phyloP scores from a whole-genome alignment of 2,888 invertebrate species.

The Geotrupes spiniger region DNA sequence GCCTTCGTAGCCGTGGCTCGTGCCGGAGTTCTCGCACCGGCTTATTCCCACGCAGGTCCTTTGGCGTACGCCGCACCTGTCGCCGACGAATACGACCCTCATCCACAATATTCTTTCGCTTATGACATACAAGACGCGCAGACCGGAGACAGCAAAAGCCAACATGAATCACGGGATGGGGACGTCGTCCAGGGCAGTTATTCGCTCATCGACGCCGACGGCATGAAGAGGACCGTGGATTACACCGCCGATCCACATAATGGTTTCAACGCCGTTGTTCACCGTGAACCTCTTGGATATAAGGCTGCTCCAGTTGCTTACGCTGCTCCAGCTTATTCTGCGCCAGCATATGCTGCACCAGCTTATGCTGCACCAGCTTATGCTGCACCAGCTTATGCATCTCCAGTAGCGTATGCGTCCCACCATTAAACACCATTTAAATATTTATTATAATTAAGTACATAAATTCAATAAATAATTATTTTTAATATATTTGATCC shows the following conservation, averaged over 20 bases:
- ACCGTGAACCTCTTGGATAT: constrained; percentile 53
- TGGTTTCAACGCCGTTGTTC: constrained; percentile 62
- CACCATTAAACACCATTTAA: no score
- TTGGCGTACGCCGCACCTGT: constrained; percentile 33
- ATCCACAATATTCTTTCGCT: constrained; percentile 54
- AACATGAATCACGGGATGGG: constrained; percentile 52
- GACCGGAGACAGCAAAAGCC: constrained; percentile 54
- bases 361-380: no score
- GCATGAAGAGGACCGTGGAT: constrained; percentile 53
- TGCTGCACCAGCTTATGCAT: no score
- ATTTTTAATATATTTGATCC: no score
- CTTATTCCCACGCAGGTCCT: constrained; percentile 29
- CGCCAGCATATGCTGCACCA: constrained; percentile 26
- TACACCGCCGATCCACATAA: constrained; percentile 58
- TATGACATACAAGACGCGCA: constrained; percentile 55
- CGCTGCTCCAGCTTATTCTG: no score
- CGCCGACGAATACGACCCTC: constrained; percentile 47
- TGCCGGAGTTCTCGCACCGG: constrained; percentile 8
- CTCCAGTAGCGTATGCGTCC: no score
- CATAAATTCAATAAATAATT: no score
- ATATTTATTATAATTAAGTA: no score
- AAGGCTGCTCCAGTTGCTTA: constrained; percentile 13
- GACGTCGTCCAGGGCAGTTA: constrained; percentile 55
- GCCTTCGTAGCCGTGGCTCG: no score
- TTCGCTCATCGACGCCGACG: constrained; percentile 53